Base-by-base conservation (phyloP, 2,113 vertebrate species). In the Dendrocopos noguchii region DNA sequence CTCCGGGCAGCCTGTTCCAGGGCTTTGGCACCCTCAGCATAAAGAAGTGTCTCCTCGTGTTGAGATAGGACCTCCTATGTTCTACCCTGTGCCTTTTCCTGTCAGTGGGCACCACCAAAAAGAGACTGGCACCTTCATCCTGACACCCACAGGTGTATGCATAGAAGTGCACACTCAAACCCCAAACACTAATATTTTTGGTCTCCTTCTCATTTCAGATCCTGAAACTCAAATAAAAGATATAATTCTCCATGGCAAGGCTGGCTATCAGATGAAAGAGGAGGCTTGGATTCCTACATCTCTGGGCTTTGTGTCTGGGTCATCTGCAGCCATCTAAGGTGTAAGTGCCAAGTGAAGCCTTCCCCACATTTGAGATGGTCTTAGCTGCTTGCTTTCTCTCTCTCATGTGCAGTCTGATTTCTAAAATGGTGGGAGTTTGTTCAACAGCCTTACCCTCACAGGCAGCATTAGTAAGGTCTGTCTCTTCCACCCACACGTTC, bases 401-500 rank as follows among this genome's bases (percentile, higher is more conserved):
- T 67, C 27, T 76, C 6, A 7, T 19, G 16, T 89, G 42, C 84
- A 87, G 15, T 82, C 84, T 91, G 81, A 15, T 84, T 92, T 82
- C 81, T 73, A 15, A 85, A 84, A 34, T 73, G 64, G 71, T 72
- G 18, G 78, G 80, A 91, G 81, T 80, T 82, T 91, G 29, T 78
- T 89, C 46, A 9, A 39, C 82, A 92, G 39, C 67, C 66, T 89
- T 85, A 82, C 64, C 42, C 72, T 75, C 46, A 36, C 67, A 80
- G 79, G n/a, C 87, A 84, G 56, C 52, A 28, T 80, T 91, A 92
- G 87, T 80, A 61, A 94, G 42, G 70, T 71, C 75, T 90, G 86
- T 92, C 33, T 94, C 61, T 72, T 82, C 87, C 65, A 85, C 90
- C 67, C 67, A 91, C 84, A 52, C 12, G 15, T 19, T 87, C 24